Conservation (phyloP, 2,113 vertebrate species). For the Serilophus lunatus region DNA sequence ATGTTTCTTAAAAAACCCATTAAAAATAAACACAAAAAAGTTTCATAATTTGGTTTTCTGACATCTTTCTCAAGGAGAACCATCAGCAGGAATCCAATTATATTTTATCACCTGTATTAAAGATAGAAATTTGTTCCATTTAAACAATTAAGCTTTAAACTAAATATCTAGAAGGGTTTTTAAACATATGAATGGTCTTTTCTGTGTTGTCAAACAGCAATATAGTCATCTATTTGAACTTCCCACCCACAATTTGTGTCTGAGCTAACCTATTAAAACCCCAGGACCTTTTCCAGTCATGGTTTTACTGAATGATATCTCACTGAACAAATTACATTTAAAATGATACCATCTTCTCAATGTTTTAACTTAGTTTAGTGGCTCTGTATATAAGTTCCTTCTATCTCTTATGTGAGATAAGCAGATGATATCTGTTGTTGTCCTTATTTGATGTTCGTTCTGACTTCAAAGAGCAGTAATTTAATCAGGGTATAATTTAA, state of each 20-base stretch:
- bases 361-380: conserved; percentile 28
- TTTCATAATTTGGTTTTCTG: background rate
- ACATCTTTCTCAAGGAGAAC: background rate
- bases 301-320: background rate
- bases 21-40: background rate
- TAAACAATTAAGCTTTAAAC: background rate
- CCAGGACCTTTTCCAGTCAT: background rate
- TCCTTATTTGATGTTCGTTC: background rate
- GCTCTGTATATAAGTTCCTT: conserved; percentile 1
- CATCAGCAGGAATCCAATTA: background rate
- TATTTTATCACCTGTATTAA: background rate
- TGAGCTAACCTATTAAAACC: background rate
- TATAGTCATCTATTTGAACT: background rate
- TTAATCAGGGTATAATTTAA: background rate
- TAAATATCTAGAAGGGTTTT: background rate
- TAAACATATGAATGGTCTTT: background rate
- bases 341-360: conserved; percentile 4
- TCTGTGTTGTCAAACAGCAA: background rate
- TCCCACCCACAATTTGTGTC: background rate
- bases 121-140: background rate
- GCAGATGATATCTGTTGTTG: background rate
- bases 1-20: background rate
- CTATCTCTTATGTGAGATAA: background rate
- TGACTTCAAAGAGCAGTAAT: background rate
- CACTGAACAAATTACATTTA: conserved; percentile 18